Conservation (phyloP, 2,113 vertebrate species). For the Platichthys stellatus region DNA sequence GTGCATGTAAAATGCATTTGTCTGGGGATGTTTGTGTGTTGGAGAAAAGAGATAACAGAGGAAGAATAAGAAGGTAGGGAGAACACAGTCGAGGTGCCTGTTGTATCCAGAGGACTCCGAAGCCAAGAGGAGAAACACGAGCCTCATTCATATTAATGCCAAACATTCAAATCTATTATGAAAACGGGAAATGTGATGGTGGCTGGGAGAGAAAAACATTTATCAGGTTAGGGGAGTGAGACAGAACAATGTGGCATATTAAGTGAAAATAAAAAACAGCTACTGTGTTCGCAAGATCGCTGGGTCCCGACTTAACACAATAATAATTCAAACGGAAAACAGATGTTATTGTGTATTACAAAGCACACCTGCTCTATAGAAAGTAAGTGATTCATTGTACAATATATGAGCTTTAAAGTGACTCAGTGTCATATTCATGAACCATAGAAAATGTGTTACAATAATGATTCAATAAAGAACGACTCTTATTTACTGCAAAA, state of each 20-base stretch:
- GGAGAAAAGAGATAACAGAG: conserved; percentile 10
- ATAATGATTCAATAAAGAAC: no score
- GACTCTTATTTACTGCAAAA: background rate
- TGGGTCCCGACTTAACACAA: background rate
- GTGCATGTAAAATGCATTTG: background rate
- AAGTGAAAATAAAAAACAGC: background rate
- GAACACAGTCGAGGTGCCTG: conserved; percentile 9
- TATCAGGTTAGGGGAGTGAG: conserved; percentile 17
- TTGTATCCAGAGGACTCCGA: conserved; percentile 33
- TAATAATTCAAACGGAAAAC: background rate
- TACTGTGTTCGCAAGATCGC: background rate
- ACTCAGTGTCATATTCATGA: no score
- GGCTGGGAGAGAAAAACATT: conserved; percentile 15
- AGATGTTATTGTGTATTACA: no score
- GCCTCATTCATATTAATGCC: conserved; percentile 47
- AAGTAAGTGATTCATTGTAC: no score
- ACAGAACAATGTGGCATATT: conserved; percentile 12
- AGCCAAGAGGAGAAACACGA: background rate
- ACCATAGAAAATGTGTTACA: no score
- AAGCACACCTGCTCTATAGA: no score
- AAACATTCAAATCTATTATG: conserved; percentile 33
- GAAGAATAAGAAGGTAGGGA: background rate
- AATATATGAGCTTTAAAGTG: no score
- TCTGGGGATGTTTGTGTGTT: background rate
- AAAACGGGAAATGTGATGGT: conserved; percentile 34